Evolutionary conservation across 2,888 invertebrate species (phyloP), one percentile per base, ranked within the genome.

Genomic region (Chymomyza amoena): DNA sequence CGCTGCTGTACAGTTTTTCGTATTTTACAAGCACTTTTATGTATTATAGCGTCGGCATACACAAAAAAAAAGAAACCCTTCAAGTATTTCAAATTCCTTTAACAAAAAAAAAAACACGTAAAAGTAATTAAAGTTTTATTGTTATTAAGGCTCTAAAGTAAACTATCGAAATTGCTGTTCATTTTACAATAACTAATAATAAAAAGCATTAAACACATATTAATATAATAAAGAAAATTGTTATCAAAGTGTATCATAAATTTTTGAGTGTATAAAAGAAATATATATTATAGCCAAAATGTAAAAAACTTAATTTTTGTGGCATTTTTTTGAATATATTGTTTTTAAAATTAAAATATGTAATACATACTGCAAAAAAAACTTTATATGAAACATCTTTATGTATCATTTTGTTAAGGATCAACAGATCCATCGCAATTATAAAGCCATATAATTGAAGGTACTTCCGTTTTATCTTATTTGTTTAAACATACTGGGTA

Each of bases 1-100:
- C 76, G 79, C 75, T 73, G 72, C 74, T 88, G 88, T 84, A 83
- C 85, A 84, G 76, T 85, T 81, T 70, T 52, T 76, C 72, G 7
- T 56, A 56, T 18, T 20, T n/a, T 51, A 13, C 20, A 54, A 18
- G 10, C 20, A 54, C 13, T n/a, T n/a, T 16, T 54, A 54, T 54
- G 54, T 20, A 18, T 18, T 18, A 52, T 52, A 18, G 59, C 50
- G 60, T 51, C 32, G 45, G 57, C 28, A 64, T 18, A 59, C 15
- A 59, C 25, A 39, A 39, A 56, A 51, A 61, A 61, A 13, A 54
- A 20, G n/a, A 67, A 73, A 86, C 88, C 84, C 77, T 82, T 76
- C 63, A 79, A 84, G 84, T 84, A 84, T 84, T 84, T 73, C 84
- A 32, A 32, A 73, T 81, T 85, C 70, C 68, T 65, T 69, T 66